These are phyloP conservation scores for Popillia japonica DNA, from an alignment of 1,140 invertebrate species.

Conservation along the genomic window DNA sequence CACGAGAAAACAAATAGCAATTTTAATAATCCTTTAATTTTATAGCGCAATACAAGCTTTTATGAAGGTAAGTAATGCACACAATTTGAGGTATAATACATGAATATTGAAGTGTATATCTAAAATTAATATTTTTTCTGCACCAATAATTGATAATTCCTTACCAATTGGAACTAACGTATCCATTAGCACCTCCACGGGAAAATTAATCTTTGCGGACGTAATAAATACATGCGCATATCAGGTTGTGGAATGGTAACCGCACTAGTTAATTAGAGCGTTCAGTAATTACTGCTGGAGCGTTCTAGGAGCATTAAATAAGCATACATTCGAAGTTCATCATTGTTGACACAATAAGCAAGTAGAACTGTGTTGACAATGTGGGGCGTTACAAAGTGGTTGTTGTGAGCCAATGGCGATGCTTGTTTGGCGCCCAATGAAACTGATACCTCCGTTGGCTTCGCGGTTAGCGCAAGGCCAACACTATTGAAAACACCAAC, in stretches of 20 bases:
- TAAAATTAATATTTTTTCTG: too few relatives aligned
- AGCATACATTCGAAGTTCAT: conserved; percentile 4
- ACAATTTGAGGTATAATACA: too few relatives aligned
- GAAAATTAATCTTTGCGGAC: conserved; percentile 3
- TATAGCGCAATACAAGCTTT: too few relatives aligned
- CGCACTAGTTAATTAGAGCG: conserved; percentile 13
- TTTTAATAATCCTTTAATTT: too few relatives aligned
- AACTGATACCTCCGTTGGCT: conserved; percentile 58
- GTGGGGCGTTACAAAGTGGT: conserved; percentile 35
- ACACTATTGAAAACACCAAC: conserved; percentile 34
- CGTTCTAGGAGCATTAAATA: background rate
- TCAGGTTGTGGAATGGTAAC: background rate
- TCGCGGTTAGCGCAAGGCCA: conserved; percentile 41
- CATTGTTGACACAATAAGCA: conserved; percentile 36
- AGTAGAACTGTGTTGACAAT: conserved; percentile 38
- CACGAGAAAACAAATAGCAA: too few relatives aligned
- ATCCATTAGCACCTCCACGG: background rate
- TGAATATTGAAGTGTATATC: too few relatives aligned
- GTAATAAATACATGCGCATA: conserved; percentile 6
- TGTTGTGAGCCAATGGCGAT: conserved; percentile 51
- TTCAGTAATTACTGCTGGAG: background rate
- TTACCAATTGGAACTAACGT: too few relatives aligned
- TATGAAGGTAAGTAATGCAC: too few relatives aligned
- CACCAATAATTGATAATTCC: too few relatives aligned
- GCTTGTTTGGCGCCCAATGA: conserved; percentile 52